Evolutionary conservation across 2,888 invertebrate genomes (phyloP), one percentile per base, ranked within the genome.

Genomic region (Drosophila vallismaia): DNA sequence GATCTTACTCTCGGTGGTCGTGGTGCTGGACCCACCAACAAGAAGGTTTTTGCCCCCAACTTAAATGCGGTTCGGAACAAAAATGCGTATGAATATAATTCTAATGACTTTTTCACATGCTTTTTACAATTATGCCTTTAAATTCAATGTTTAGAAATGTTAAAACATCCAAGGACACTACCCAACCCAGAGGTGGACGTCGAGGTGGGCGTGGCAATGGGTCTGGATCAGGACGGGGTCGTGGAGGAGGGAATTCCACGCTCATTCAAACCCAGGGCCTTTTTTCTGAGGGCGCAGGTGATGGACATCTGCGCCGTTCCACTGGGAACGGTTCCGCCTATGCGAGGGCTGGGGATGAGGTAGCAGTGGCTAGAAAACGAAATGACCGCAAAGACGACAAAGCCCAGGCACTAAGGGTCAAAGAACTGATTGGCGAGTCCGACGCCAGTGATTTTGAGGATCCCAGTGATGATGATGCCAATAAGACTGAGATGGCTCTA

Each of bases 11-110:
- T 94, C 3, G 94, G 94, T 10, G 93, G 90, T 8, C 82, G 89
- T n/a, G 89, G 86, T 2, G 76, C 75, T 3, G 71, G 72, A 6
- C 66, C 73, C 92, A 58, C 72, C 0, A 92, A 91, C 73, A 94
- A 94, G 88, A 94, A 94, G 88, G 92, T 94, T 0, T 94, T 94
- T 75, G 92, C 92, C 1, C 94, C 94, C 4, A 94, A 94, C 85
- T 90, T 94, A 52, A 94, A 94, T 86, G 94, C 93, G 0, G 91
- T 93, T 54, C 92, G 94, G 55, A 94, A 94, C 86, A 94, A 94
- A 88, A 94, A 93, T 77, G 70, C 87, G 92, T 92, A 75, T 90
- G 91, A 86, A 29, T 0, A n/a, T n/a, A n/a, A n/a, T 0, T 8
- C 31, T 9, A 26, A 14, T 3, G 14, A 4, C n/a, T 0, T 24